Percentiles rank a stretch among this genome's conserved stretches.
phyloP scores from a whole-genome alignment of 2,888 invertebrate genomes.

The Aporophyla lueneburgensis region DNA sequence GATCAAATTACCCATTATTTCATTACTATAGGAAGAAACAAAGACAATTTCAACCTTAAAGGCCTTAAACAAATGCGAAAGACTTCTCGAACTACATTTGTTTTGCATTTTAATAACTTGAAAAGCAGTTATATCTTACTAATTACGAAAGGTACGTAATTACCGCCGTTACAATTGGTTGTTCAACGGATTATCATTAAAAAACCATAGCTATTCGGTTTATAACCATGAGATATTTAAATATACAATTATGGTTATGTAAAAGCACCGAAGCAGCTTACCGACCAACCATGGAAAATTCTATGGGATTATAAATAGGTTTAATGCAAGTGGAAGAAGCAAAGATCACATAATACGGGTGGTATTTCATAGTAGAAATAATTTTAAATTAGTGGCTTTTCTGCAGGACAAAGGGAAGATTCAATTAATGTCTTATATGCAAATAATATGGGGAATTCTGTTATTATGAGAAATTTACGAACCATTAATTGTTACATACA shows the following conservation, averaged over 20 bases:
- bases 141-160: conserved; percentile 12
- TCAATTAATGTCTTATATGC: background rate
- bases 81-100: conserved; percentile 8
- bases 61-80: background rate
- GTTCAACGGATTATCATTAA: conserved; percentile 43
- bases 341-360: conserved; percentile 34
- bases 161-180: background rate
- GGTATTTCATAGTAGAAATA: conserved; percentile 16
- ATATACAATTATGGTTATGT: conserved; percentile 43
- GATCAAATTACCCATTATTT: conserved; percentile 16
- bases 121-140: conserved; percentile 17
- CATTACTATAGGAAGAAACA: background rate
- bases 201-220: conserved; percentile 26
- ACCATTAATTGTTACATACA: too few relatives aligned
- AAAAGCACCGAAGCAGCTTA: conserved; percentile 35
- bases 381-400: conserved; percentile 16
- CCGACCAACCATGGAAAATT: conserved; percentile 37
- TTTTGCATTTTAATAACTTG: conserved; percentile 24
- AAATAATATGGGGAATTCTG: background rate
- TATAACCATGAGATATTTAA: conserved; percentile 22
- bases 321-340: conserved; percentile 37
- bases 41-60: conserved; percentile 4
- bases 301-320: conserved; percentile 52
- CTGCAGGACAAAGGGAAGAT: background rate
- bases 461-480: background rate